Evolutionary conservation across 2,113 vertebrate genomes (phyloP).

Genomic region (Paradoxurus hermaphroditus): DNA sequence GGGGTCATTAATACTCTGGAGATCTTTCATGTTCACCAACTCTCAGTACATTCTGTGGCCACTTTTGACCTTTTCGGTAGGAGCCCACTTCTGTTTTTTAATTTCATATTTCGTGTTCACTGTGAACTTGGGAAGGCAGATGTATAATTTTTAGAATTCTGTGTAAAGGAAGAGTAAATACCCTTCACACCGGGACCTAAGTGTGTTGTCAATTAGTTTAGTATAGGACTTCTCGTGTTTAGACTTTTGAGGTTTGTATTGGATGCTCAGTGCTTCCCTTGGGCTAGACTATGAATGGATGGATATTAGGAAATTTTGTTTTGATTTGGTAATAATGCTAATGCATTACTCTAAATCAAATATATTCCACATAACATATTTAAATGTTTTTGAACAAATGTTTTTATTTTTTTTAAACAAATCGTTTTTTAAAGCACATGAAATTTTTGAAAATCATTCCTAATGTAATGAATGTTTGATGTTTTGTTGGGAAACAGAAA

Average conservation of each 20-base stretch:
- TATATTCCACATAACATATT: background rate
- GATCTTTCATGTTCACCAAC: background rate
- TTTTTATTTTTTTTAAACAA: background rate
- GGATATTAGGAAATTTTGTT: background rate
- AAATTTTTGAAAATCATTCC: background rate
- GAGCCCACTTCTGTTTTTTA: background rate
- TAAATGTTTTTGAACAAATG: slow-evolving; percentile 20
- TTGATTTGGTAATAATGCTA: slow-evolving; percentile 16
- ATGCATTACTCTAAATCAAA: slow-evolving; percentile 36
- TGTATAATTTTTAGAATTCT: slow-evolving; percentile 13
- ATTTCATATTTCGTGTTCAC: background rate
- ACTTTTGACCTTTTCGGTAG: background rate
- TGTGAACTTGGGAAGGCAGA: slow-evolving; percentile 29
- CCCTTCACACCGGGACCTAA: background rate
- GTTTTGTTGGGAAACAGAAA: slow-evolving; percentile 10
- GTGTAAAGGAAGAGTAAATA: slow-evolving; percentile 33
- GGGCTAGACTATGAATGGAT: background rate
- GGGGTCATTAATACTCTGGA: background rate
- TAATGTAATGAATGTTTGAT: slow-evolving; percentile 19
- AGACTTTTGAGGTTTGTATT: slow-evolving; percentile 11
- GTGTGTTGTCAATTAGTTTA: background rate
- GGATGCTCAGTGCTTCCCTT: background rate
- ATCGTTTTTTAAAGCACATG: background rate
- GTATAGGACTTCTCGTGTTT: background rate
- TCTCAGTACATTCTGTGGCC: background rate